Percentiles rank a stretch among this genome's conserved stretches.
Evolutionary conservation across 23 tunicate species (phyloP).

Genomic region (Ciona savignyi): DNA sequence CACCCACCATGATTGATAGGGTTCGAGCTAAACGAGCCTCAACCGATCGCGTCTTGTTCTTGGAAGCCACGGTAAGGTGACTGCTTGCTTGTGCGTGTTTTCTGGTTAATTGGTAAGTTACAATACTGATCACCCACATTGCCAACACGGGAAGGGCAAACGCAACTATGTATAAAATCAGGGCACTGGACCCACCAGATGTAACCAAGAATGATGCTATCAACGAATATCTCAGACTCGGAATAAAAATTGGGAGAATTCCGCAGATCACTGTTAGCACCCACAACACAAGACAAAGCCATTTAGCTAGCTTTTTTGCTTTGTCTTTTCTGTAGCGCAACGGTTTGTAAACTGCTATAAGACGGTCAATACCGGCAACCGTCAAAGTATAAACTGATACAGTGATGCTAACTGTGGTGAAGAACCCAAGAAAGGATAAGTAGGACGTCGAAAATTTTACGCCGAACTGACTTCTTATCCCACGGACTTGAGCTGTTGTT

Average conservation of each 20-base stretch:
- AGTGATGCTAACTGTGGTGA: slow-evolving; percentile 31
- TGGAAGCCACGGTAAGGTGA: slow-evolving; percentile 29
- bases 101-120: slow-evolving; percentile 35
- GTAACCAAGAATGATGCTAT: slow-evolving; percentile 29
- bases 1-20: slow-evolving; percentile 57
- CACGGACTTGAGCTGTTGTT: neutral
- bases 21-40: slow-evolving; percentile 58
- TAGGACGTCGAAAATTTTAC: slow-evolving; percentile 8
- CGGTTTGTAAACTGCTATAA: slow-evolving; percentile 61
- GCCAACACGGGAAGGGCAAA: slow-evolving; percentile 40
- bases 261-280: slow-evolving; percentile 33
- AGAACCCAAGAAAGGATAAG: slow-evolving; percentile 48
- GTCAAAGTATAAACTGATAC: slow-evolving; percentile 69
- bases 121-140: slow-evolving; percentile 52
- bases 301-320: slow-evolving; percentile 42
- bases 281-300: slow-evolving; percentile 34
- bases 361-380: slow-evolving; percentile 62
- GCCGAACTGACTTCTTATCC: slow-evolving; percentile 20
- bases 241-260: slow-evolving; percentile 38
- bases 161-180: slow-evolving; percentile 22
- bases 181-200: slow-evolving; percentile 14
- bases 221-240: slow-evolving; percentile 22
- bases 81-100: slow-evolving; percentile 43
- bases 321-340: slow-evolving; percentile 51
- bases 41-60: slow-evolving; percentile 15